Conservation (phyloP, 2,113 vertebrate genomes). For the Formicarius rufipectus region DNA sequence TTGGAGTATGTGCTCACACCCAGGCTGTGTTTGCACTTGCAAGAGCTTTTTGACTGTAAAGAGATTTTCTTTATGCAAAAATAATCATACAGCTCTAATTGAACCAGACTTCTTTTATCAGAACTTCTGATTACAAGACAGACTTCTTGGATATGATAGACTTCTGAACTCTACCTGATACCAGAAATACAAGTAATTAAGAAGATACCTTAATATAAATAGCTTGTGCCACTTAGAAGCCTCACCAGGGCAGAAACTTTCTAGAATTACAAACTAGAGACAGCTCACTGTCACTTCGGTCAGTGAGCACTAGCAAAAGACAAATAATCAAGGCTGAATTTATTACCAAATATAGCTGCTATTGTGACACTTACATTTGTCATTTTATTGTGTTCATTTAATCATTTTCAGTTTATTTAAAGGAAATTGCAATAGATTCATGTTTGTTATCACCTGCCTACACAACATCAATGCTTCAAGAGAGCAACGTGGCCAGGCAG, state of each 20-base stretch:
- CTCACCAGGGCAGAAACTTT: neutral
- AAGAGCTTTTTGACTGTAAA: neutral
- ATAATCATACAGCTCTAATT: neutral
- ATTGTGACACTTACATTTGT: neutral
- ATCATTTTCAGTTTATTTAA: constrained; percentile 7
- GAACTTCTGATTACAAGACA: neutral
- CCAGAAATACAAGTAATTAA: neutral
- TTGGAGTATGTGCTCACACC: neutral
- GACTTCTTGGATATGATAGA: neutral
- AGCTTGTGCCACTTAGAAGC: neutral
- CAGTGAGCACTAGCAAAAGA: neutral
- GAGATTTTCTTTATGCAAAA: neutral
- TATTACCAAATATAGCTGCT: neutral
- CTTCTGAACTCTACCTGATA: neutral
- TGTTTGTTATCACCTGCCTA: constrained; percentile 39
- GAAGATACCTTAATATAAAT: neutral
- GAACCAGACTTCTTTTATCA: neutral
- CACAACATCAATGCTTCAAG: neutral
- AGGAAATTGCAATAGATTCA: neutral
- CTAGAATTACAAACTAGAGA: neutral
- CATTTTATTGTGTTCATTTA: neutral
- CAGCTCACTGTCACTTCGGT: neutral
- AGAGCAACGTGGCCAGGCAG: neutral
- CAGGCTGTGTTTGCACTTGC: neutral
- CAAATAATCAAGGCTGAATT: neutral